These are phyloP conservation scores for Phragmatobia fuliginosa DNA, from an alignment of 2,888 invertebrate genomes.

Conservation along the genomic window DNA sequence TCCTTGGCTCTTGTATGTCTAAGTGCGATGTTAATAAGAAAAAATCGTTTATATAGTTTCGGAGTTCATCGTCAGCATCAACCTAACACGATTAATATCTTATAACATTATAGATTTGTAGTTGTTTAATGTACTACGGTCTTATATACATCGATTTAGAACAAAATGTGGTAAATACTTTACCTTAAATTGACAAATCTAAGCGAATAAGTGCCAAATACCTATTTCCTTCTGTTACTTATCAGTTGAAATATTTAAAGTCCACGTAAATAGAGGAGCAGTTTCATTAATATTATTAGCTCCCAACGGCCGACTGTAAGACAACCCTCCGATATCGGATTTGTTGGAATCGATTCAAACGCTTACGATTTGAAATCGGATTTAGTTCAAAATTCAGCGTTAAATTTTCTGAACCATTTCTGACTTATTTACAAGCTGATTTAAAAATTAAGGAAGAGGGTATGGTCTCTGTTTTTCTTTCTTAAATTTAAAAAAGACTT, in stretches of 20 bases:
- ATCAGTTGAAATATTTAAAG: constrained; percentile 20
- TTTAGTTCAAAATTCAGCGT: constrained; percentile 24
- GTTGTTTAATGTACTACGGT: not conserved
- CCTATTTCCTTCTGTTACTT: constrained; percentile 17
- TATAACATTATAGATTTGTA: no score
- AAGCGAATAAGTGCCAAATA: constrained; percentile 9
- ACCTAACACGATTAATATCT: no score
- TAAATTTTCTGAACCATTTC: constrained; percentile 32
- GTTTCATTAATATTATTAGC: constrained; percentile 36
- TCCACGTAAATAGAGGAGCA: constrained; percentile 22
- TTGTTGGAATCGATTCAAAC: constrained; percentile 28
- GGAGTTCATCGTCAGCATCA: no score
- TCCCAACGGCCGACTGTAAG: constrained; percentile 8
- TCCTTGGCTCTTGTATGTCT: no score
- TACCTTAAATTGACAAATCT: constrained; percentile 11
- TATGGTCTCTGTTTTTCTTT: not conserved
- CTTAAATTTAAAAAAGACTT: no score
- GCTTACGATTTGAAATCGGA: constrained; percentile 28
- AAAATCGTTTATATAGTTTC: no score
- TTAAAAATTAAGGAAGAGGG: constrained; percentile 28
- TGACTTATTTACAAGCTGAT: constrained; percentile 41
- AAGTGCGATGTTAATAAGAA: no score
- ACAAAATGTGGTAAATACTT: constrained; percentile 8
- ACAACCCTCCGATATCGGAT: constrained; percentile 31
- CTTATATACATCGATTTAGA: constrained; percentile 9